Evolutionary conservation across 2,888 invertebrate genomes (phyloP).

Genomic region (Drosophila stalkeri): DNA sequence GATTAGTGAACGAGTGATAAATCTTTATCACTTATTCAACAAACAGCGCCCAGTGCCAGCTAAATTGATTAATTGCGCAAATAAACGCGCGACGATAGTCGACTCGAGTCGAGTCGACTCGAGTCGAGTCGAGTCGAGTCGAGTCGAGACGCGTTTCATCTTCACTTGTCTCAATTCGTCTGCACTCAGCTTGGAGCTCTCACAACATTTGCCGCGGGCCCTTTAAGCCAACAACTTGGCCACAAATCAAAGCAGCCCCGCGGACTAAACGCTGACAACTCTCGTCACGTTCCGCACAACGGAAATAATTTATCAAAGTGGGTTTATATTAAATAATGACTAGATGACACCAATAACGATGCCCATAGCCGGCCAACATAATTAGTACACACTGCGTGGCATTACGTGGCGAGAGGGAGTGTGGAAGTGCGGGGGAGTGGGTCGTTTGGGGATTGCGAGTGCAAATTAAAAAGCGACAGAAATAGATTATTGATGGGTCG

Average conservation of each 20-base stretch:
- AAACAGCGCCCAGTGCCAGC: conserved; percentile 65
- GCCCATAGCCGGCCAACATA: conserved; percentile 36
- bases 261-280: conserved; percentile 50
- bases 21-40: conserved; percentile 77
- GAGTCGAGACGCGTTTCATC: conserved; percentile 21
- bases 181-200: not conserved
- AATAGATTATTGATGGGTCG: conserved; percentile 52
- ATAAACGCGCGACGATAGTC: conserved; percentile 63
- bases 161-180: conserved; percentile 29
- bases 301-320: conserved; percentile 79
- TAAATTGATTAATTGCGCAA: conserved; percentile 79
- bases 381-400: conserved; percentile 29
- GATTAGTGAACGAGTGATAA: conserved; percentile 68
- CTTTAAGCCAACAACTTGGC: conserved; percentile 44
- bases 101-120: conserved; percentile 15
- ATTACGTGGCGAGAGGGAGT: not conserved
- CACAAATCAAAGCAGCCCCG: conserved; percentile 64
- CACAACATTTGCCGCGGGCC: conserved; percentile 2
- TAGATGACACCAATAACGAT: conserved; percentile 66
- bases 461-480: conserved; percentile 42
- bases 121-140: conserved; percentile 14
- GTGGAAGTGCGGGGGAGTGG: no score
- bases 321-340: conserved; percentile 75
- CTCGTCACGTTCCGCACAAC: conserved; percentile 69
- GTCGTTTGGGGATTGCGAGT: not conserved